Evolutionary conservation across 1,140 invertebrate genomes (phyloP).

Genomic region (Ceratina australensis): DNA sequence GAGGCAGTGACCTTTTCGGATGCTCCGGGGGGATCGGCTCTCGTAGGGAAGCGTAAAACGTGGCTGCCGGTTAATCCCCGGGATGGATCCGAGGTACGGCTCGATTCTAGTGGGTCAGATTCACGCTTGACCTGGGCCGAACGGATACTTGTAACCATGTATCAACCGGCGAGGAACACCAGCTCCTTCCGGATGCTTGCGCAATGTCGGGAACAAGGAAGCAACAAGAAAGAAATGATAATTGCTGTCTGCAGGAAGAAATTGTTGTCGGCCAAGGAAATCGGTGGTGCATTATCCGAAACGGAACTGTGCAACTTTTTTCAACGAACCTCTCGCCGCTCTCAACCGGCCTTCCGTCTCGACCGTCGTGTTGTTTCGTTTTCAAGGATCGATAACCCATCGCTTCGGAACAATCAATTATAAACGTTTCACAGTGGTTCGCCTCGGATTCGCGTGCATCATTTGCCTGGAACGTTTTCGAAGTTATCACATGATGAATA

Average conservation of each 20-base stretch:
- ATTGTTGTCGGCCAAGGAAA: conserved; percentile 5
- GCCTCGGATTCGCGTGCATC: background rate
- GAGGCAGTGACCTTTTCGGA: conserved; percentile 39
- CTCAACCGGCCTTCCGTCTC: background rate
- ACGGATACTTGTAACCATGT: conserved; percentile 62
- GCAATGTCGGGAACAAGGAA: conserved; percentile 62
- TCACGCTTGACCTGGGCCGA: conserved; percentile 64
- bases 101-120: conserved; percentile 59
- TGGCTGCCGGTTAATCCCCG: conserved; percentile 31
- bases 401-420: no score
- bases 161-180: conserved; percentile 52
- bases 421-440: conserved; percentile 15
- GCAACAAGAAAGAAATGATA: conserved; percentile 56
- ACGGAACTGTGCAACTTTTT: background rate
- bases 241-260: conserved; percentile 29
- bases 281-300: background rate
- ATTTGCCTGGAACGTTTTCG: conserved; percentile 1
- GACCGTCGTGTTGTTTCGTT: background rate
- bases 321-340: background rate
- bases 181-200: conserved; percentile 64
- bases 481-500: conserved; percentile 17
- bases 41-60: conserved; percentile 1
- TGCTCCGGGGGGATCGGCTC: conserved; percentile 1
- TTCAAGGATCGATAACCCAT: background rate
- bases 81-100: conserved; percentile 22